phyloP scores from a whole-genome alignment of 2,113 vertebrate species.

The Haemorhous mexicanus region DNA sequence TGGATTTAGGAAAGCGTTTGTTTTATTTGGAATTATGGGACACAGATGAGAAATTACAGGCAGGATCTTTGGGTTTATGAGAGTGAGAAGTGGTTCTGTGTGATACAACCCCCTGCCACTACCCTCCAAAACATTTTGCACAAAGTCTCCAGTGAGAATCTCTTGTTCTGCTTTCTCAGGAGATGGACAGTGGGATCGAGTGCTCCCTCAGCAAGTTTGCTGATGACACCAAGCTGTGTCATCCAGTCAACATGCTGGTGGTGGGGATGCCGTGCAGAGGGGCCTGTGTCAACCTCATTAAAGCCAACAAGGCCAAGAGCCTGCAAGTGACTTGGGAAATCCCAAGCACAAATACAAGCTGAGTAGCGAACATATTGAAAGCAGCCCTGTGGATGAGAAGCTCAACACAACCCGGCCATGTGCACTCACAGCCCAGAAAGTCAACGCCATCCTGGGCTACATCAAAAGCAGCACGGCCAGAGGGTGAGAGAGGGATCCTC shows the following conservation, averaged over 20 bases:
- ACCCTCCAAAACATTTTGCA: background rate
- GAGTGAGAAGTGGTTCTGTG: background rate
- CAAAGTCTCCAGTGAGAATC: background rate
- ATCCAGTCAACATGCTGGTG: background rate
- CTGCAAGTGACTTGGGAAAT: background rate
- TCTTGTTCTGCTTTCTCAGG: background rate
- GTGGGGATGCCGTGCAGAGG: fast-evolving
- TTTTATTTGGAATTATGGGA: background rate
- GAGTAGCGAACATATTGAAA: background rate
- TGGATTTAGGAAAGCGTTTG: background rate
- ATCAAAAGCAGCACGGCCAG: background rate
- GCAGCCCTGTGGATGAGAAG: background rate
- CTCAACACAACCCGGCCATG: fast-evolving
- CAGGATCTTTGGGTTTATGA: background rate
- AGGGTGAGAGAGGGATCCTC: background rate
- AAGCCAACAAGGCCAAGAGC: background rate
- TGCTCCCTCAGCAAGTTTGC: background rate
- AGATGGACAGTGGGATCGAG: background rate
- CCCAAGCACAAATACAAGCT: background rate
- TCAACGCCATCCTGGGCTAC: background rate
- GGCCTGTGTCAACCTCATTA: background rate
- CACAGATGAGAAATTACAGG: background rate
- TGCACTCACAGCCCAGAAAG: background rate
- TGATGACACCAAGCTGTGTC: background rate
- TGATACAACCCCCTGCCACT: fast-evolving